phyloP scores from a whole-genome alignment of 2,113 vertebrate genomes.

The Dicaeum eximium region DNA sequence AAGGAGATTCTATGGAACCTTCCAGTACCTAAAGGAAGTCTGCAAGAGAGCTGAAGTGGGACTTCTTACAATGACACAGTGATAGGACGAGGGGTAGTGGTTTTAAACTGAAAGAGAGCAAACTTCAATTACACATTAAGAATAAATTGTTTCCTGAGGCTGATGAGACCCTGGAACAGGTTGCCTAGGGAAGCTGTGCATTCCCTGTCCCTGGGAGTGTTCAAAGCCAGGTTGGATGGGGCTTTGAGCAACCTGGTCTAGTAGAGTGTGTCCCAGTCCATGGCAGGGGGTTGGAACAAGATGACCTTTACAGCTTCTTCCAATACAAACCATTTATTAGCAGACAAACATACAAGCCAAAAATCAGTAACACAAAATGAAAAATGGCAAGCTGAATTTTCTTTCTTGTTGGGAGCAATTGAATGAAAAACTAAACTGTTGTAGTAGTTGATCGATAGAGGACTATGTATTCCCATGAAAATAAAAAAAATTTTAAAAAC shows the following conservation, averaged over 20 bases:
- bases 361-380: neutral
- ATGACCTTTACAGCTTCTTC: neutral
- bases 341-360: neutral
- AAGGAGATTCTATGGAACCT: neutral
- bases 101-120: neutral
- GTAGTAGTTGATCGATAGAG: neutral
- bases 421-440: neutral
- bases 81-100: neutral
- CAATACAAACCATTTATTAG: neutral
- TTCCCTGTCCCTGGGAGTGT: no score
- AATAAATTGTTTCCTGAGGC: neutral
- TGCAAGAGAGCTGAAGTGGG: neutral
- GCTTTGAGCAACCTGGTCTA: neutral
- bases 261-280: neutral
- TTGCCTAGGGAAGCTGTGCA: neutral
- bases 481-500: no score
- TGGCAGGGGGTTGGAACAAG: rapidly evolving
- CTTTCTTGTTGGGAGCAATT: neutral
- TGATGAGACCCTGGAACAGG: neutral
- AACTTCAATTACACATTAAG: neutral
- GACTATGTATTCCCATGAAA: neutral
- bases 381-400: neutral
- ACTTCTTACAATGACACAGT: neutral
- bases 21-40: neutral
- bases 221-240: neutral